phyloP scores from a whole-genome alignment of 1,140 invertebrate species.

The Acyrthosiphon pisum region DNA sequence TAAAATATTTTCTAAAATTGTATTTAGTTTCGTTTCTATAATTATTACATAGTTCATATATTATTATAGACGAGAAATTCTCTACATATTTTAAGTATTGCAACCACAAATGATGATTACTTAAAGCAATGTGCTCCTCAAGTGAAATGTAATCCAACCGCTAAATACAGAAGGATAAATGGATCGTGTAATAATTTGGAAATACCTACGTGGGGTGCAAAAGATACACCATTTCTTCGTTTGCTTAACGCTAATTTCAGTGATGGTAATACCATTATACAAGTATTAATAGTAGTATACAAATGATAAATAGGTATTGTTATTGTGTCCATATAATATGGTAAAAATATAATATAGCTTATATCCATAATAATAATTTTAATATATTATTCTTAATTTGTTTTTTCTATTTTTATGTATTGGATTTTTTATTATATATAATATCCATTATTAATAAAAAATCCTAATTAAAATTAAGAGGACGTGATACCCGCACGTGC shows the following conservation, averaged over 20 bases:
- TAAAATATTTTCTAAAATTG: not conserved
- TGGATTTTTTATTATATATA: too few relatives aligned
- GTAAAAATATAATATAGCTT: not conserved
- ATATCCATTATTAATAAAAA: too few relatives aligned
- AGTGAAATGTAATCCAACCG: slow-evolving; percentile 34
- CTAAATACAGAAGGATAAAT: slow-evolving; percentile 75
- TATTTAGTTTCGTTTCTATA: not conserved
- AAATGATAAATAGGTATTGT: not conserved
- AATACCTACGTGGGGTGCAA: slow-evolving; percentile 75
- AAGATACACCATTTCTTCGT: slow-evolving; percentile 73
- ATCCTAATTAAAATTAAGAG: too few relatives aligned
- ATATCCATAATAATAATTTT: not conserved
- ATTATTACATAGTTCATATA: not conserved
- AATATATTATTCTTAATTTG: not conserved
- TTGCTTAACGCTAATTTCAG: slow-evolving; percentile 18
- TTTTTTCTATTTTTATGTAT: too few relatives aligned
- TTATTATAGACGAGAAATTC: not conserved
- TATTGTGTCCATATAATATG: not conserved
- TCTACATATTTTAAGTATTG: not conserved
- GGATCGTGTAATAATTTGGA: slow-evolving; percentile 85
- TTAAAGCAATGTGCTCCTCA: not conserved
- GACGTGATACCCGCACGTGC: too few relatives aligned
- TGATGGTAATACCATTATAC: slow-evolving; percentile 35
- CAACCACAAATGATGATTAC: not conserved
- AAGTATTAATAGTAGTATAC: not conserved